phyloP scores from a whole-genome alignment of 2,113 vertebrate genomes.

The Pteruthius melanotis region DNA sequence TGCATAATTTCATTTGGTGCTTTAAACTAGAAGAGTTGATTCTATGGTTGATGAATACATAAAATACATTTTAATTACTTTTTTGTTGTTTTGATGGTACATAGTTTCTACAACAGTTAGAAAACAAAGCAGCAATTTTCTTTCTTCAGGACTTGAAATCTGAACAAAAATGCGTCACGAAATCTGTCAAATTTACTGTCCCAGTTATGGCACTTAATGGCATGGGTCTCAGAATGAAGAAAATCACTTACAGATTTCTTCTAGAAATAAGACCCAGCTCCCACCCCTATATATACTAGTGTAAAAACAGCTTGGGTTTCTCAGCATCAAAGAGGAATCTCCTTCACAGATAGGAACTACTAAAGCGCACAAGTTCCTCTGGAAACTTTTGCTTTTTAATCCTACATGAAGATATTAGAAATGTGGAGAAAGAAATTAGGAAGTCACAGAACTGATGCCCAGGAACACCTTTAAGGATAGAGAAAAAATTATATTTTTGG shows the following conservation, averaged over 20 bases:
- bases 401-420: background rate
- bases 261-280: background rate
- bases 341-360: background rate
- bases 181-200: background rate
- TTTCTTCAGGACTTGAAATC: background rate
- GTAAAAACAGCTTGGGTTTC: background rate
- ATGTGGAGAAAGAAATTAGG: background rate
- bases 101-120: background rate
- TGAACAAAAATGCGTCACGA: background rate
- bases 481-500: background rate
- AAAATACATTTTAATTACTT: background rate
- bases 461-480: background rate
- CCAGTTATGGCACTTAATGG: background rate
- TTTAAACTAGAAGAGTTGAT: background rate
- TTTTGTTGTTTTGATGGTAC: background rate
- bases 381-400: background rate
- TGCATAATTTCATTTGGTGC: background rate
- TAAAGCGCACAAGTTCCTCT: background rate
- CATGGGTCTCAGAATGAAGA: background rate
- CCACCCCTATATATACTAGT: background rate
- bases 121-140: background rate
- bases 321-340: background rate
- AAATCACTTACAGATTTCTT: background rate
- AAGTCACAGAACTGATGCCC: background rate
- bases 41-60: background rate